Base-by-base conservation (phyloP, 2,888 invertebrate species). In the Microplitis deprimator region DNA sequence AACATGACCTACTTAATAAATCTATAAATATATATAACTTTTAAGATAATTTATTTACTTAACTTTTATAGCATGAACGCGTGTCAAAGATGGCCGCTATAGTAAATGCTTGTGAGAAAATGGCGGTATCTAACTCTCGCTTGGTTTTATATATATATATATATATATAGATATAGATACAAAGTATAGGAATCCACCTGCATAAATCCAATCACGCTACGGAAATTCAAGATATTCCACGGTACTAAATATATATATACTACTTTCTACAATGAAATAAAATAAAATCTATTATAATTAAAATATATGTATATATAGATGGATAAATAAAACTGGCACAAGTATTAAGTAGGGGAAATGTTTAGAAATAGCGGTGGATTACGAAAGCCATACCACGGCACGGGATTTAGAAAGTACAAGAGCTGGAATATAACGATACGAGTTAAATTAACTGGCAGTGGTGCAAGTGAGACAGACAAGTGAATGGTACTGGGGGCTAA, bases 401-500 rank as follows among this genome's bases (percentile, higher is more conserved):
- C 87, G 87, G 88, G 88, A 87, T 89, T 89, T 89, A 89, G 89
- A 89, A 89, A 89, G 89, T 89, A 87, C 84, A 87, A 87, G 84
- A 82, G 38, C 41, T 60, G 68, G 70, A 73, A 75, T 64, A 67
- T 29, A 29, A 29, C 29, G 64, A 74, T 72, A 64, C 82, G 82
- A 85, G 88, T 87, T n/a, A 17, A 39, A 40, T 10, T 20, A 4
- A 62, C 39, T 5, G 41, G 29, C 65, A 59, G 50, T 1, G 65
- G 29, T 73, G 20, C 59, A 16, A 71, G 72, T 72, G 73, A 75
- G 62, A 74, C 60, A 40, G 20, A 40, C 50, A 73, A 73, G 73
- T 77, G 72, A 74, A 40, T 41, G 70, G 73, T 60, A 74, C 67
- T 67, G n/a, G 50, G 7, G 29, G 67, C 67, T 13, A 67, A 73